Base-by-base conservation (phyloP, 2,113 vertebrate species). In the Lycocorax pyrrhopterus region DNA sequence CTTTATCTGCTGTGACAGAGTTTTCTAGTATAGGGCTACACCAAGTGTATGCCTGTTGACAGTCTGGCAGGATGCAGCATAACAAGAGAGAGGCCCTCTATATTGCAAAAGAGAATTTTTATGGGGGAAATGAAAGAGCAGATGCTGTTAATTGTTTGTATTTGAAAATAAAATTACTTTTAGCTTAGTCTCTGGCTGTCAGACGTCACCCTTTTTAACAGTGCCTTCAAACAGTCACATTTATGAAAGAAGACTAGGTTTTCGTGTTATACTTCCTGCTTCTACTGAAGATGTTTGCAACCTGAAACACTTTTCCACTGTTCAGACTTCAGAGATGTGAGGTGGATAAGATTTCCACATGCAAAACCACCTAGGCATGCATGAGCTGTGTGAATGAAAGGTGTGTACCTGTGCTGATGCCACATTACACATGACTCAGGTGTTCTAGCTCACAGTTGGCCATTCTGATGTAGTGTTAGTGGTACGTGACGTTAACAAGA, bases 1-100 rank as follows among this genome's bases (percentile, higher is more conserved):
- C n/a, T 86, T 86, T 76, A 47, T 95, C 87, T 84, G 53, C 5
- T 52, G n/a, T n/a, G 63, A 23, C n/a, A 89, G 44, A n/a, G 37
- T 64, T 78, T 67, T 74, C 87, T 84, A 67, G 39, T 30, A 62
- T 39, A 44, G 14, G 10, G 43, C 37, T 89, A 39, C 3, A 29
- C 66, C 76, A 47, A 60, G 21, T 6, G 3, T 26, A 17, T 25
- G 17, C 53, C 49, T 79, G 19, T 71, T 89, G 72, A 76, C 41
- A 74, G 37, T 79, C 35, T 93, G 47, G 30, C 37, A 86, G 47
- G 74, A 92, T 56, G 33, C 52, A 79, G 72, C 26, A 26, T 25
- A 58, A 26, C 15, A 59, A 69, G 21, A 59, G 10, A 87, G n/a
- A 77, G 27, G 12, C 13, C 46, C 69, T 74, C 49, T 81, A 3